phyloP scores from a whole-genome alignment of 2,113 vertebrate species.

The Sturnus vulgaris region DNA sequence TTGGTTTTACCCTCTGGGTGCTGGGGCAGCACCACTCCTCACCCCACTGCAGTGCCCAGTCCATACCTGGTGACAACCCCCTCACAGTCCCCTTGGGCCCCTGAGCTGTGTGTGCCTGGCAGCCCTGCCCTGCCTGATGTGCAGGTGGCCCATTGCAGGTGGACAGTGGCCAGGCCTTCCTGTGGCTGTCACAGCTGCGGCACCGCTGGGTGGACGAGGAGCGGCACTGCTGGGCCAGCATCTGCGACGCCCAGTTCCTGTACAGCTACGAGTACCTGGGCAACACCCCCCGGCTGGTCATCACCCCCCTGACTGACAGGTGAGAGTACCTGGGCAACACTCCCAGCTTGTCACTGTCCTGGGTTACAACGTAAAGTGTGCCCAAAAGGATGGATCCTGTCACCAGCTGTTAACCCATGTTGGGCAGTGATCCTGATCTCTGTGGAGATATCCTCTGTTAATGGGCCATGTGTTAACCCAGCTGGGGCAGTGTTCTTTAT shows the following conservation, averaged over 20 bases:
- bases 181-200: constrained; percentile 93
- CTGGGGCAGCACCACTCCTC: background rate
- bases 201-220: constrained; percentile 89
- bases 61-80: accelerated
- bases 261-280: constrained; percentile 88
- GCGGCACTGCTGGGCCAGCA: constrained; percentile 89
- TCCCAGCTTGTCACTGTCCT: too few relatives aligned
- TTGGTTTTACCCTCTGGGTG: background rate
- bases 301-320: too few relatives aligned
- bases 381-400: too few relatives aligned
- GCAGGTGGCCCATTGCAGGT: constrained; percentile 67
- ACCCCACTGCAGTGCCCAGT: too few relatives aligned
- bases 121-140: background rate
- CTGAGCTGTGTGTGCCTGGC: background rate
- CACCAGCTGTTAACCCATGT: too few relatives aligned
- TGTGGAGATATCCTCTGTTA: too few relatives aligned
- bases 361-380: too few relatives aligned
- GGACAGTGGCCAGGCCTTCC: constrained; percentile 87
- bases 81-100: background rate
- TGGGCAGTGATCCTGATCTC: too few relatives aligned
- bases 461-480: too few relatives aligned
- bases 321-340: too few relatives aligned
- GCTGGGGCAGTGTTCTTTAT: too few relatives aligned
- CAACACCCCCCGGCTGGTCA: too few relatives aligned
- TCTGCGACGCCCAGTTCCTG: constrained; percentile 92